Conservation (phyloP, 2,888 invertebrate species). For the Phaonia tiefii region DNA sequence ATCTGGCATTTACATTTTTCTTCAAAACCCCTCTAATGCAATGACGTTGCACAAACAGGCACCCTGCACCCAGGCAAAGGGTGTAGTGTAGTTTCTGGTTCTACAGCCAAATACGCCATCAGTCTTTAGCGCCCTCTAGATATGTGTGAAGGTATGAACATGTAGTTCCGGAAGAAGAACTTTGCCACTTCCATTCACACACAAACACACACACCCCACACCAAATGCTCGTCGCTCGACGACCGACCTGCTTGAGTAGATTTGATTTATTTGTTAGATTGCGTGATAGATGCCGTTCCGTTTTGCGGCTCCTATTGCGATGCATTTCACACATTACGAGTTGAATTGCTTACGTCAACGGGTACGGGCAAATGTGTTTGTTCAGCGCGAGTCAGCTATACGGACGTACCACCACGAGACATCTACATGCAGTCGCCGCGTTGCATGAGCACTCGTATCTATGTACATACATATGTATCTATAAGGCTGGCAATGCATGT, state of each 20-base stretch:
- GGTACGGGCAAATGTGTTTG: slow-evolving; percentile 25
- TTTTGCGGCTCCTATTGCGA: slow-evolving; percentile 58
- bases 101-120: slow-evolving; percentile 49
- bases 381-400: slow-evolving; percentile 21
- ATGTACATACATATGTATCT: neutral
- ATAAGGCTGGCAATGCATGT: neutral
- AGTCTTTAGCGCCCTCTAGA: slow-evolving; percentile 23
- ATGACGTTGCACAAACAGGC: slow-evolving; percentile 19
- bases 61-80: neutral
- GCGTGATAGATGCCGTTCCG: slow-evolving; percentile 66
- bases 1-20: slow-evolving; percentile 30
- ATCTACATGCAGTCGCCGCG: slow-evolving; percentile 6
- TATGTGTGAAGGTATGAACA: neutral
- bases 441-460: neutral
- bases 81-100: slow-evolving; percentile 46
- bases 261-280: slow-evolving; percentile 66
- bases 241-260: slow-evolving; percentile 17
- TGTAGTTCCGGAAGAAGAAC: slow-evolving; percentile 12
- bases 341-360: slow-evolving; percentile 51
- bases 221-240: neutral
- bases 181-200: slow-evolving; percentile 7
- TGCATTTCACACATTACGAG: slow-evolving; percentile 64
- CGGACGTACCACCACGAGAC: slow-evolving; percentile 28
- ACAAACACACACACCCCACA: too few relatives aligned
- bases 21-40: neutral